Percentiles rank a stretch among this genome's conserved stretches.
phyloP scores from a whole-genome alignment of 2,113 vertebrate species.

The Clarias gariepinus region DNA sequence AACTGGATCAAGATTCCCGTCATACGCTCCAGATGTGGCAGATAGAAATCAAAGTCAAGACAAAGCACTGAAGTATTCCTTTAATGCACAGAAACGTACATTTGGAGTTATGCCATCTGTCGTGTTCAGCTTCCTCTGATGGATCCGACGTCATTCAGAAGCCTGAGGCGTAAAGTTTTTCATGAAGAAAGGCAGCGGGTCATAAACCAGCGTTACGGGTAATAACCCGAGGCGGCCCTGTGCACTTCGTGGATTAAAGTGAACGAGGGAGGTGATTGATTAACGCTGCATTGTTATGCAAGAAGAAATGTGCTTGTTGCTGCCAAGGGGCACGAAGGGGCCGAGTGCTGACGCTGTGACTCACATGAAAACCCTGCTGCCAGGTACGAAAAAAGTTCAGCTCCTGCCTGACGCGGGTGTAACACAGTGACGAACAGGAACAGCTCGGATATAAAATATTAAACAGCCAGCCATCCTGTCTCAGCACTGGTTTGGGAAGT shows the following conservation, averaged over 20 bases:
- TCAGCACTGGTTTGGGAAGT: background rate
- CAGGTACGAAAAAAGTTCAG: constrained; percentile 63
- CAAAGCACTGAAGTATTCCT: background rate
- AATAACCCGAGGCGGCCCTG: background rate
- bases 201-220: background rate
- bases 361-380: constrained; percentile 63
- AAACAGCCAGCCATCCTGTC: background rate
- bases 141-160: background rate
- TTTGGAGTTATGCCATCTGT: background rate
- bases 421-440: background rate
- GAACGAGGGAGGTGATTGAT: constrained; percentile 4
- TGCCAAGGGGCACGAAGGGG: constrained; percentile 50
- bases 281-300: constrained; percentile 10
- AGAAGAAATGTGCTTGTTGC: background rate
- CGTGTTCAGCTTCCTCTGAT: background rate
- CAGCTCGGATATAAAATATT: background rate
- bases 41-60: background rate
- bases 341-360: constrained; percentile 67
- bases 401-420: constrained; percentile 54
- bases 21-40: background rate
- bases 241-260: constrained; percentile 1
- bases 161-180: background rate
- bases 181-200: background rate
- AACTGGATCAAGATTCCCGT: background rate
- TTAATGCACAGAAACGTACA: background rate